Evolutionary conservation across 2,113 vertebrate species (phyloP), one percentile per base, ranked within the genome.

Genomic region (Lipotes vexillifer): DNA sequence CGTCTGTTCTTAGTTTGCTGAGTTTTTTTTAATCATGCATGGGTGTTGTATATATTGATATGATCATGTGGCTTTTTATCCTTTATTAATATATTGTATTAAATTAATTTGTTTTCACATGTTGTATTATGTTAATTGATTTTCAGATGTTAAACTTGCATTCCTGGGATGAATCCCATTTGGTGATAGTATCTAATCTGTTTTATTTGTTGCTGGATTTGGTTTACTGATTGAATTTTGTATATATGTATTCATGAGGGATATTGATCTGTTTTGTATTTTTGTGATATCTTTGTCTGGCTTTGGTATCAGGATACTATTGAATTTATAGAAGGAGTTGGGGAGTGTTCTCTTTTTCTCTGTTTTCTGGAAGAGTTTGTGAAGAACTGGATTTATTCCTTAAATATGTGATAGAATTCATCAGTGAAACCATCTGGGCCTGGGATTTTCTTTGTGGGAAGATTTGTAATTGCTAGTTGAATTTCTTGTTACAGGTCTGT

Each of bases 371-470:
- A 95, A 89, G 44, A 52, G 8, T 84, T 55, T 65, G 36, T 86
- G 61, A 94, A 77, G 38, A 90, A 46, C 72, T 66, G 38, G 0
- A 38, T 82, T 90, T 90, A 7, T 86, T 88, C 36, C 87, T 93
- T 87, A 89, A 82, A 15, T 20, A 57, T 71, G 9, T 65, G 81
- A 11, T 49, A 29, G 65, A 83, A 74, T 82, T 92, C 66, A 74
- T 10, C 31, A 82, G 81, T 55, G 20, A 68, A 74, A 6, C 88
- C 84, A n/a, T 87, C 31, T 89, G 44, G 68, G 25, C 27, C 44
- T 92, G 23, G 14, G 68, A 44, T 77, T 96, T 95, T 85, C 29
- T 90, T 93, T 92, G 52, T 86, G 44, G 69, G 38, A 90, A 90
- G 78, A 94, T 94, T 95, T 65, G 59, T 49, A 94, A 90, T 78